Evolutionary conservation across 2,113 vertebrate species (phyloP).

Genomic region (Periophthalmus modestus): DNA sequence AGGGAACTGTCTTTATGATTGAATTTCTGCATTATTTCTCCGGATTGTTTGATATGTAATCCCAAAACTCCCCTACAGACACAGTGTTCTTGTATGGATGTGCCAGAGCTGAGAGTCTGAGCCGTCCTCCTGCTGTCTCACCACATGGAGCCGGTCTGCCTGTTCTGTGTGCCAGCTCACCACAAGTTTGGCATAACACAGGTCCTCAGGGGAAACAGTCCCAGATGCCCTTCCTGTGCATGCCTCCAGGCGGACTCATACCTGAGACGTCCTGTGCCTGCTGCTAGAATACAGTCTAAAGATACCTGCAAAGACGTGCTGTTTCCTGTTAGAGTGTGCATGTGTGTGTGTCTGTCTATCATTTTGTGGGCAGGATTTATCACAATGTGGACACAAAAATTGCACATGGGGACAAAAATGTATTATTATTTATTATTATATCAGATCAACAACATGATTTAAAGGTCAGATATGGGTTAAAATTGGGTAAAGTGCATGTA

Average conservation of each 20-base stretch:
- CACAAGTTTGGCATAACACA: background rate
- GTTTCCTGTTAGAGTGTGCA: background rate
- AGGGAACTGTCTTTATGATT: too few species aligned
- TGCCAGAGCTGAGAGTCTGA: background rate
- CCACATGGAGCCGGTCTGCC: background rate
- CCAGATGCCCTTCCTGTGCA: slow-evolving; percentile 2
- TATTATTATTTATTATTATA: too few species aligned
- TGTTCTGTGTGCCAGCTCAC: background rate
- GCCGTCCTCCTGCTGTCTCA: background rate
- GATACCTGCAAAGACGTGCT: background rate
- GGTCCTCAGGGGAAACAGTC: background rate
- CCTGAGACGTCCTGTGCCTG: background rate
- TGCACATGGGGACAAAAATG: too few species aligned
- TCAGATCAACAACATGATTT: too few species aligned
- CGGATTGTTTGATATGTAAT: background rate
- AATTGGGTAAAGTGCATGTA: too few species aligned
- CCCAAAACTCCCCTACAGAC: background rate
- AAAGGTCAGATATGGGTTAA: too few species aligned
- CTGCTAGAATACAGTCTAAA: background rate
- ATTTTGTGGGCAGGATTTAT: too few species aligned
- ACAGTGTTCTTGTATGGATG: background rate
- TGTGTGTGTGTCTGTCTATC: too few species aligned
- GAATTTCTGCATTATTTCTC: too few species aligned
- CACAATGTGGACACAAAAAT: too few species aligned
- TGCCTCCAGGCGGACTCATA: background rate